A percentile compares a stretch with the other conserved stretches of the same genome.
These are phyloP conservation scores for Rhyacichthys aspro DNA, from an alignment of 2,797 vertebrate species.

Conservation along the genomic window DNA sequence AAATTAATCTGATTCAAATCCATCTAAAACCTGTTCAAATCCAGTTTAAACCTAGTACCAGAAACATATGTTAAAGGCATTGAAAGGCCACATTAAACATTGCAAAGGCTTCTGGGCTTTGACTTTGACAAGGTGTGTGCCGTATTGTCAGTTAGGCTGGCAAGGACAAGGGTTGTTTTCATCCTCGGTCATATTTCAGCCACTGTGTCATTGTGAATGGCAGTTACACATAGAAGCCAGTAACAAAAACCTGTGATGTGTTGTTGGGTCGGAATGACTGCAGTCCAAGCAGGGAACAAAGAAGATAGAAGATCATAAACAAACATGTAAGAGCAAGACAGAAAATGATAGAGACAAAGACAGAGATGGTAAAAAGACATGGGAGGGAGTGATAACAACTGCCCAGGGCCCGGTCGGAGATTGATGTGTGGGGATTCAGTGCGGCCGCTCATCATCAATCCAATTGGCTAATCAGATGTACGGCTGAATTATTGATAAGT, in stretches of 20 bases:
- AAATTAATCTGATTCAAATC: too few species aligned
- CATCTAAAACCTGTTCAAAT: too few species aligned
- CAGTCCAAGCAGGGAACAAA: background rate
- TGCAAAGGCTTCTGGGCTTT: too few species aligned
- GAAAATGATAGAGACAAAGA: constrained; percentile 48
- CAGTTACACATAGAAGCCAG: too few species aligned
- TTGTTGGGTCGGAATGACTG: background rate
- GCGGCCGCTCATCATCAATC: constrained; percentile 66
- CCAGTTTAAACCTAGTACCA: too few species aligned
- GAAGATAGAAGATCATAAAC: constrained; percentile 6
- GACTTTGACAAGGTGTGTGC: too few species aligned
- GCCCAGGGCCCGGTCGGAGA: constrained; percentile 44
- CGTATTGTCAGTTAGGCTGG: too few species aligned
- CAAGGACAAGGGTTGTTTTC: too few species aligned
- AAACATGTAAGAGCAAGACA: constrained; percentile 4
- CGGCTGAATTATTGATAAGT: constrained; percentile 79
- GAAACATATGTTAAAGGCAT: too few species aligned
- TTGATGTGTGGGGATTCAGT: constrained; percentile 65
- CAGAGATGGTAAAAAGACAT: constrained; percentile 27
- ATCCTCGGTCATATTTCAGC: too few species aligned
- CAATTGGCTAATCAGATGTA: constrained; percentile 78
- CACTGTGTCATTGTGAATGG: background rate
- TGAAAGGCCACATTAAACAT: too few species aligned
- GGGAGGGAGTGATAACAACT: constrained; percentile 54
- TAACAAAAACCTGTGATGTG: background rate